These are phyloP conservation scores for Yponomeuta evonymella DNA, from an alignment of 2,888 invertebrate species.

Conservation along the genomic window DNA sequence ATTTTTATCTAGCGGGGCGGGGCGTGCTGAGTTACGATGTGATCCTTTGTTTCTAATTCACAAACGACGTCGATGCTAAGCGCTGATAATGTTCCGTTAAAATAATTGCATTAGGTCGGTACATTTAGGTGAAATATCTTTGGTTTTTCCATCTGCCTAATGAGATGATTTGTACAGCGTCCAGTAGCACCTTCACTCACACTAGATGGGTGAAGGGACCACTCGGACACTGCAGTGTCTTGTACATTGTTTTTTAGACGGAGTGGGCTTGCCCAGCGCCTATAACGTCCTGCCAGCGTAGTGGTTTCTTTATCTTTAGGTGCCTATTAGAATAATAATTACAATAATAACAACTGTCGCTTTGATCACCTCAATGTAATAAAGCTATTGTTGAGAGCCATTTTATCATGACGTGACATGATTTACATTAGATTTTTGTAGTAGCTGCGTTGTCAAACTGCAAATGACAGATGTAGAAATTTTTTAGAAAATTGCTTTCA, in stretches of 20 bases:
- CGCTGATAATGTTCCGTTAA: background rate
- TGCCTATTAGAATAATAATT: background rate
- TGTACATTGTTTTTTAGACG: too few species aligned
- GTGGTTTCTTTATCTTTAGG: background rate
- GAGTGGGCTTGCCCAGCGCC: too few species aligned
- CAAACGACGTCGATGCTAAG: background rate
- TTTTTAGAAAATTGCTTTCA: too few species aligned
- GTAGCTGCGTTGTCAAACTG: too few species aligned
- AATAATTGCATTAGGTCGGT: background rate
- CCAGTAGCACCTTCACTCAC: too few species aligned
- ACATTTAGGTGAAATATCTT: background rate
- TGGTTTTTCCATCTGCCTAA: too few species aligned
- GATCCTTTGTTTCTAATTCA: constrained; percentile 1
- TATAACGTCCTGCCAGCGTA: too few species aligned
- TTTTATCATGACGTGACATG: background rate
- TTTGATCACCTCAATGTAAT: background rate
- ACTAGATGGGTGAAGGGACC: too few species aligned
- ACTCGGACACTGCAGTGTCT: too few species aligned
- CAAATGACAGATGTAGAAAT: too few species aligned
- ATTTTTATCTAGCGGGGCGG: constrained; percentile 36
- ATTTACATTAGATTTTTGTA: too few species aligned
- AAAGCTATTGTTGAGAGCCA: background rate
- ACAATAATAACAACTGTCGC: background rate
- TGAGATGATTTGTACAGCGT: too few species aligned
- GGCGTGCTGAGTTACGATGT: constrained; percentile 27